Evolutionary conservation across 2,113 vertebrate genomes (phyloP), one percentile per base, ranked within the genome.

Genomic region (Microcebus lehilahytsara): DNA sequence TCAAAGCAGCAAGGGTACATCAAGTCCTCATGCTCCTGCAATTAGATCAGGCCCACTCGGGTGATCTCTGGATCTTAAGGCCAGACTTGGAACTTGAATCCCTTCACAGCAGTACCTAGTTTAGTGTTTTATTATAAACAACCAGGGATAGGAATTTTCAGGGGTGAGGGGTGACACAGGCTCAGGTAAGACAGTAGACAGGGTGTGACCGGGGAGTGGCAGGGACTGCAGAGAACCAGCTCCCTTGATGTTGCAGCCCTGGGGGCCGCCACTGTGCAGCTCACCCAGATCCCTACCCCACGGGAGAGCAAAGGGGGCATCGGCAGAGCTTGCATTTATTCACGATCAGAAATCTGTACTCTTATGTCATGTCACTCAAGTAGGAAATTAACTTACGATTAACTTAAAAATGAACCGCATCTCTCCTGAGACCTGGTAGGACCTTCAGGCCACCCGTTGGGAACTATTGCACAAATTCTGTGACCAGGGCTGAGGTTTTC

Each of bases 391-490:
- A 2, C 22, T 91, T 60, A 84, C 22, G 46, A 27, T 32, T 80
- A 89, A 56, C 79, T 96, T 93, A 74, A 89, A 97, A 62, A 88
- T 42, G 91, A 69, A 89, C 83, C 6, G 8, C 81, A 60, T 56
- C 30, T 9, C 49, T 80, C 40, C 27, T 72, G 32, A 78, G 25
- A 89, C n/a, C 30, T 53, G 9, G 34, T n/a, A n/a, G 5, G 17
- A 27, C 11, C 42, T 93, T 84, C 16, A 81, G 40, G 56, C 9
- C 80, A 87, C 85, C 22, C 51, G 14, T 23, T 78, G 16, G 60
- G 72, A 97, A 77, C 9, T 23, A 22, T 66, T 66, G 19, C 60
- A 71, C n/a, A 85, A 86, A 46, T 79, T 84, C 74, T 62, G 56
- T 64, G 81, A 49, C 49, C 25, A 3, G 62, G 4, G 71, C 53